These are phyloP conservation scores for Pherbina coryleti DNA, from an alignment of 2,888 invertebrate genomes.

Conservation along the genomic window DNA sequence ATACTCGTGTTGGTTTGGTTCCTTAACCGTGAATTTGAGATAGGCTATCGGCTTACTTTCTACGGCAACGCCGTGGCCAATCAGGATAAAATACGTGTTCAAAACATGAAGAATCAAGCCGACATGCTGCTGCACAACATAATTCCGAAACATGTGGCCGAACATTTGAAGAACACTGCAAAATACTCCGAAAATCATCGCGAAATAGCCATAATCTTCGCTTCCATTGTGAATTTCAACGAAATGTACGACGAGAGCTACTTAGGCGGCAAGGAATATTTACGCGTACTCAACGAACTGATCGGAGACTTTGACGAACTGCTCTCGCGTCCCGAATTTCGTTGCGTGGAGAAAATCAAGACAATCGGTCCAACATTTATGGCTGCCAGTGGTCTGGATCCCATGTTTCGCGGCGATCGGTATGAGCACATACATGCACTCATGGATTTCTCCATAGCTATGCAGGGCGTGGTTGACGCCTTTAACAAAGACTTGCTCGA, in stretches of 20 bases:
- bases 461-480: constrained; percentile 88
- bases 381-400: constrained; percentile 96
- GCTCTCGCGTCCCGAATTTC: constrained; percentile 83
- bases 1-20: constrained; percentile 92
- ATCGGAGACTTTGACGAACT: constrained; percentile 97
- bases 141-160: constrained; percentile 94
- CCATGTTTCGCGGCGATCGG: constrained; percentile 78
- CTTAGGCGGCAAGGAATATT: constrained; percentile 92
- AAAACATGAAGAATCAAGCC: constrained; percentile 94
- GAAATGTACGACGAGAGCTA: constrained; percentile 98
- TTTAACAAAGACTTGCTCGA: constrained; percentile 92
- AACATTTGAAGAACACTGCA: constrained; percentile 91
- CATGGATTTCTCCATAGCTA: constrained; percentile 93
- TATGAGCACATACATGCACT: constrained; percentile 84
- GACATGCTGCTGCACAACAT: constrained; percentile 97
- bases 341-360: constrained; percentile 96
- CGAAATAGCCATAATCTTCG: constrained; percentile 93
- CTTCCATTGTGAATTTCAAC: constrained; percentile 96
- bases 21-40: constrained; percentile 95
- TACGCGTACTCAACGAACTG: constrained; percentile 94
- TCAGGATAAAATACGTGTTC: constrained; percentile 88
- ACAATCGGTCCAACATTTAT: constrained; percentile 97
- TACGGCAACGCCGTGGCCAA: constrained; percentile 93
- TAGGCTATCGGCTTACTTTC: constrained; percentile 92
- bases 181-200: constrained; percentile 96